phyloP scores from a whole-genome alignment of 2,888 invertebrate species.

The Trachelus troglodyta region DNA sequence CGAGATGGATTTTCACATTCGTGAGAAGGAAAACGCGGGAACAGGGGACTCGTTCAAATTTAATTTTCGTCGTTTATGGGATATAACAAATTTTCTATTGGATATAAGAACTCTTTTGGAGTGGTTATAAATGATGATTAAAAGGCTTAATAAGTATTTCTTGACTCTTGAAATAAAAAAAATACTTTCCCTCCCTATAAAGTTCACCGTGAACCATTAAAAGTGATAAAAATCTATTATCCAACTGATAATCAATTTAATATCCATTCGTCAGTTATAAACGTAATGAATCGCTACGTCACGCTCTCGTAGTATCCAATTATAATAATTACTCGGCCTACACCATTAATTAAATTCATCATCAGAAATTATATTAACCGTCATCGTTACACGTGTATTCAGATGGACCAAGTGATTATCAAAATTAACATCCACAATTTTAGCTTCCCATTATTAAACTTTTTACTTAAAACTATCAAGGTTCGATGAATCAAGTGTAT shows the following conservation, averaged over 20 bases:
- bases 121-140: background rate
- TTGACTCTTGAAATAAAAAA: background rate
- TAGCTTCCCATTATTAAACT: background rate
- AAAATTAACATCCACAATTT: background rate
- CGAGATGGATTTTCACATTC: background rate
- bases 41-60: background rate
- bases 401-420: background rate
- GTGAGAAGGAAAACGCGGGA: background rate
- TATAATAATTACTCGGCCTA: background rate
- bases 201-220: background rate
- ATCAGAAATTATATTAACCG: background rate
- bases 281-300: background rate
- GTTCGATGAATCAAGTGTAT: background rate
- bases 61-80: background rate
- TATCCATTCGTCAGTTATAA: background rate
- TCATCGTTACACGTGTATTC: background rate
- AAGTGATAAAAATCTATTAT: background rate
- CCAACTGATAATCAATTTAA: background rate
- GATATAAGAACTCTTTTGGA: background rate
- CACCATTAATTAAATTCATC: background rate
- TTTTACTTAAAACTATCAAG: background rate
- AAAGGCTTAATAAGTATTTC: background rate
- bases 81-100: background rate
- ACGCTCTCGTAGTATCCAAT: background rate
- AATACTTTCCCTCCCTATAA: background rate